Base-by-base conservation (phyloP, 2,797 vertebrate species). In the Forpus xanthops region DNA sequence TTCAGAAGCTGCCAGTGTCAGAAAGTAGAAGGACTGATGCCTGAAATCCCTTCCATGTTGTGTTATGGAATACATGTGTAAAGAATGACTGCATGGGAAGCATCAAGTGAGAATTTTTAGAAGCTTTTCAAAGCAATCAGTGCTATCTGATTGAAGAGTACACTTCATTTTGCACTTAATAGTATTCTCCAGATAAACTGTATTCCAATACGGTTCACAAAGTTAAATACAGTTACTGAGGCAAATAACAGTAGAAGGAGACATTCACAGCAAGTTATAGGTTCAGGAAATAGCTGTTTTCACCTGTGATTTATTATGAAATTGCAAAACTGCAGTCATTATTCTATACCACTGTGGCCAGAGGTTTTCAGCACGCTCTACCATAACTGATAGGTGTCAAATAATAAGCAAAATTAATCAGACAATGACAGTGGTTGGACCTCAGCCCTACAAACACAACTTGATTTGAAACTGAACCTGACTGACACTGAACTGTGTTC, bases 61-160 rank as follows among this genome's bases (percentile, higher is more conserved):
- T 74, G 27, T 72, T 80, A 45, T 70, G 72, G 75, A 84, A 49
- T 15, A 82, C 31, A 62, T 56, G 24, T 56, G 39, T 72, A 71
- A 90, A 83, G 85, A 85, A 68, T 47, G 17, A 83, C 61, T 78
- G 44, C 39, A 58, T 0, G 4, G 74, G 60, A 81, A 85, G 35
- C 33, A 74, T 31, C 60, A 56, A 24, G 41, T 79, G 66, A 89
- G 49, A 85, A 91, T 82, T 93, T 94, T 88, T 76, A 72, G 75
- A 85, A 79, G 68, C 7, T 87, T 93, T 95, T 87, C 84, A 89
- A 68, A 87, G 85, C 73, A 91, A 85, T 92, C 78, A 90, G 45
- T 68, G 60, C 90, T 94, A 89, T 85, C 66, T 96, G 90, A 90
- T 95, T 94, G 89, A 87, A 85, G 70, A 94, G 70, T 68, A 39